Base-by-base conservation (phyloP, 2,113 vertebrate genomes). In the Festucalex cinctus region DNA sequence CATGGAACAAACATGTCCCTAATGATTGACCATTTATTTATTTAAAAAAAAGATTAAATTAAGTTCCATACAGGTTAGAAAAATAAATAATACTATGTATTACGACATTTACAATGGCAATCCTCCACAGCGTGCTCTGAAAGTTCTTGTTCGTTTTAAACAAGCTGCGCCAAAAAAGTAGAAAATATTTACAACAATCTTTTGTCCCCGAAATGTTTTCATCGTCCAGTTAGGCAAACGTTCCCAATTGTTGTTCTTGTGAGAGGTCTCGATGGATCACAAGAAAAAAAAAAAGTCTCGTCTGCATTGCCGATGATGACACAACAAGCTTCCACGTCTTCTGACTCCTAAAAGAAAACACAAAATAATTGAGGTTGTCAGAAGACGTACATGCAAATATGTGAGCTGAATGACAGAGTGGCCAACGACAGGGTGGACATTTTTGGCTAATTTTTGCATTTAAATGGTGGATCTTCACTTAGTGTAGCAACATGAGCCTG, bases 1-100 rank as follows among this genome's bases (percentile, higher is more conserved):
- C 48, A n/a, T 51, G 10, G 26, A 24, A 54, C 22, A 54, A 24
- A 39, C 36, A 26, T 63, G 2, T 65, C 75, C 58, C 63, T 26
- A 22, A 65, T 68, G 54, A 51, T 70, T 80, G 75, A 74, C 70
- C 24, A 65, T 85, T 88, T 74, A 85, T 90, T 90, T 82, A 83
- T 83, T 49, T 43, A 70, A 83, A 82, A 82, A 84, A 85, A 86
- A 28, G 57, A 76, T 85, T 75, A 83, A 79, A 77, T 87, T 78
- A 83, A 86, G 63, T 83, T 86, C 66, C 57, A 68, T 85, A 76
- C 65, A 79, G 77, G 39, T 83, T 90, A 89, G 35, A 91, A 90
- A 91, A 90, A 90, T 87, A 88, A 77, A 87, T 72, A 77, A 87
- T 72, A 69, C 76, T 84, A 84, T 60, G 79, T 85, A 46, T 74